phyloP scores from a whole-genome alignment of 2,113 vertebrate genomes.

The Boulengeromyrus knoepffleri region DNA sequence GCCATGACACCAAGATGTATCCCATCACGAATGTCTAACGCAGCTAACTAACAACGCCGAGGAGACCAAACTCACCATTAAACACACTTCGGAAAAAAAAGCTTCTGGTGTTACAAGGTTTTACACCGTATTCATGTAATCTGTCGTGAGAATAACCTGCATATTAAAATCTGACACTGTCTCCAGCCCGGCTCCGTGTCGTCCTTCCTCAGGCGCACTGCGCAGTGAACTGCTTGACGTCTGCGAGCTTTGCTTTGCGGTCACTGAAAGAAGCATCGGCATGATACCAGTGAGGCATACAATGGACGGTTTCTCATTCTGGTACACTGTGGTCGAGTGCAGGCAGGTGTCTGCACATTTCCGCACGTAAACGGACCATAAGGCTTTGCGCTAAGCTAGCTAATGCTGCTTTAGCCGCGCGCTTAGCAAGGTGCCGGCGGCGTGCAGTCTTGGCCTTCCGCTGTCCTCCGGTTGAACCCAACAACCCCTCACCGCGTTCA shows the following conservation, averaged over 20 bases:
- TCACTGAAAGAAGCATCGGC: neutral
- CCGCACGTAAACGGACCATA: neutral
- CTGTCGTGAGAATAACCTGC: constrained; percentile 84
- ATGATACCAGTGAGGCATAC: neutral
- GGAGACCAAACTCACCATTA: constrained; percentile 32
- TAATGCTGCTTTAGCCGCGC: neutral
- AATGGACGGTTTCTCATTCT: neutral
- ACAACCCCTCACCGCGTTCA: neutral
- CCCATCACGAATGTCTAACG: constrained; percentile 17
- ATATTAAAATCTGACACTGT: constrained; percentile 46
- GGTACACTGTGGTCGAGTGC: neutral
- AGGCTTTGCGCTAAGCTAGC: neutral
- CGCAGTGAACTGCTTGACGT: neutral
- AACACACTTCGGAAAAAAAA: constrained; percentile 42
- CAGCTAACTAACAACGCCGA: constrained; percentile 26
- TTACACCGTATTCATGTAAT: constrained; percentile 82
- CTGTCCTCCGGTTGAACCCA: neutral
- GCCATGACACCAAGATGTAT: neutral
- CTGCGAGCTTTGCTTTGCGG: neutral
- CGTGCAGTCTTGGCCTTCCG: neutral
- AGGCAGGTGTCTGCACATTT: neutral
- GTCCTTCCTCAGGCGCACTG: constrained; percentile 31
- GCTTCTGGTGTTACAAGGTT: constrained; percentile 70
- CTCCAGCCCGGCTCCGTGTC: constrained; percentile 25
- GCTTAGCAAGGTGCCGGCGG: neutral